Evolutionary conservation across 2,113 vertebrate genomes (phyloP).

Genomic region (Charadrius vociferus): DNA sequence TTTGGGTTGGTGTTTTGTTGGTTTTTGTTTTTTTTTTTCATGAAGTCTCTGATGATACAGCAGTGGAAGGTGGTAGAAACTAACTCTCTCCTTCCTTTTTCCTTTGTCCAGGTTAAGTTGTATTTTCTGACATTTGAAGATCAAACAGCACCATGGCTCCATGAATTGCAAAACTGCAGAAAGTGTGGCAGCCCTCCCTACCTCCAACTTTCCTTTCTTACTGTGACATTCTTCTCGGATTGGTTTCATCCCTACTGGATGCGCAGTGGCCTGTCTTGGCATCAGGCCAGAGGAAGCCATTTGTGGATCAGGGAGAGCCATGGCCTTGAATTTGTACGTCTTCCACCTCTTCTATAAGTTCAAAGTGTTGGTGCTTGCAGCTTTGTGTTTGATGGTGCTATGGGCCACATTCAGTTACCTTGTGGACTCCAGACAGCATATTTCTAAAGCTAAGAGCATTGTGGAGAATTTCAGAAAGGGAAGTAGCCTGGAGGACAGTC

Average conservation of each 20-base stretch:
- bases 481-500: background rate
- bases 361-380: conserved; percentile 79
- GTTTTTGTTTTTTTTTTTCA: background rate
- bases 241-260: background rate
- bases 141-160: background rate
- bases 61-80: background rate
- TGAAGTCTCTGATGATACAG: background rate
- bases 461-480: conserved; percentile 41
- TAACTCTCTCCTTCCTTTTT: background rate
- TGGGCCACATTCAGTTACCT: conserved; percentile 81
- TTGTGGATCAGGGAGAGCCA: conserved; percentile 36
- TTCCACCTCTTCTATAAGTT: conserved; percentile 74
- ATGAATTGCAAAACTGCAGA: background rate
- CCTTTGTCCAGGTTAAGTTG: background rate
- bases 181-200: background rate
- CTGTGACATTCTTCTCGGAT: background rate
- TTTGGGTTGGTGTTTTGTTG: background rate
- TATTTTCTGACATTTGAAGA: conserved; percentile 29
- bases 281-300: background rate
- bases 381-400: conserved; percentile 76
- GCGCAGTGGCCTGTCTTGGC: background rate
- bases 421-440: conserved; percentile 60
- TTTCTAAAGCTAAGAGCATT: conserved; percentile 9
- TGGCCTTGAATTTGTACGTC: conserved; percentile 72
- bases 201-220: background rate